Percentiles rank a stretch among this genome's conserved stretches.
These are phyloP conservation scores for Bujurquina vittata DNA, from an alignment of 2,113 vertebrate species.

Conservation along the genomic window DNA sequence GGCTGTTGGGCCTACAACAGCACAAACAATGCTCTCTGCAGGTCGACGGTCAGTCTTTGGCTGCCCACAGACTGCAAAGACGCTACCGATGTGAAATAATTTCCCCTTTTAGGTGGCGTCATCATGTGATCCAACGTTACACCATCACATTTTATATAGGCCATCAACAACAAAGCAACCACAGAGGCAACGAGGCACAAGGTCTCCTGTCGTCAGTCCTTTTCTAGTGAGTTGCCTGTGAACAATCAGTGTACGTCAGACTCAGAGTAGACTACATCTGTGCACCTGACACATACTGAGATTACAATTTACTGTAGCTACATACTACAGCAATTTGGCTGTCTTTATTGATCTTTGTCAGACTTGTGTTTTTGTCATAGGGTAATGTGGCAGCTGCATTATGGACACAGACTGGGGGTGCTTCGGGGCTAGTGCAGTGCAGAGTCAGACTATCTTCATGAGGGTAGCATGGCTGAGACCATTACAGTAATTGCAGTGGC, in stretches of 20 bases:
- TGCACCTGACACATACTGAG: neutral
- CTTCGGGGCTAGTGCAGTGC: neutral
- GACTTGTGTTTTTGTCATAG: neutral
- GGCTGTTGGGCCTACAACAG: no score
- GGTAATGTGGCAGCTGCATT: neutral
- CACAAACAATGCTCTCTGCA: neutral
- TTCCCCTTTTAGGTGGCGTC: neutral
- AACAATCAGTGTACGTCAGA: neutral
- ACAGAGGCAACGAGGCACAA: neutral
- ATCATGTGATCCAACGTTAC: neutral
- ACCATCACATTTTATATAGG: neutral
- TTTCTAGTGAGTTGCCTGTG: neutral
- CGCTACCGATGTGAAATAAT: neutral
- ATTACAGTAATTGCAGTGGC: neutral
- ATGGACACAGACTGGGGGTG: neutral
- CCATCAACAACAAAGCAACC: no score
- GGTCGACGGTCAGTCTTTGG: neutral
- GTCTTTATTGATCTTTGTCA: neutral
- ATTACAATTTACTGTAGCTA: neutral
- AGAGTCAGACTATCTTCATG: neutral
- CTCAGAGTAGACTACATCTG: neutral
- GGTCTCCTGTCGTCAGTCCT: neutral
- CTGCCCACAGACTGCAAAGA: neutral
- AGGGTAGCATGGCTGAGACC: neutral
- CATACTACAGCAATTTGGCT: neutral